Percentiles rank a stretch among this genome's conserved stretches.
Evolutionary conservation across 2,888 invertebrate genomes (phyloP).

Genomic region (Chaetoderma sp.): DNA sequence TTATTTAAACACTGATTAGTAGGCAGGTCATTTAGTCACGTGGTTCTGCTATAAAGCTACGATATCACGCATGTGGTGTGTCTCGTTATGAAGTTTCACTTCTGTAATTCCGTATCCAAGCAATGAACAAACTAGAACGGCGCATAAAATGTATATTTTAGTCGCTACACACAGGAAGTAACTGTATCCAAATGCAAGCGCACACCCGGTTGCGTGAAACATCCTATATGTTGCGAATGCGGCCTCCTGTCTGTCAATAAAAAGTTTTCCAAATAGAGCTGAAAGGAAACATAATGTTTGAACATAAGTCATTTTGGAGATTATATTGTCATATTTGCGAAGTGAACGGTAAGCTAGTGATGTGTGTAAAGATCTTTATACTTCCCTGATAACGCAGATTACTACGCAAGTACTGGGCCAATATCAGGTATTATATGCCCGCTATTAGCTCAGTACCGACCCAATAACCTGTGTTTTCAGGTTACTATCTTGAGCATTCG

Average conservation of each 20-base stretch:
- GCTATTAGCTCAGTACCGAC: no score
- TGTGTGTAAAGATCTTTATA: neutral
- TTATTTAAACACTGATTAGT: no score
- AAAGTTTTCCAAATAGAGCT: constrained; percentile 84
- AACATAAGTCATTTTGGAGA: neutral
- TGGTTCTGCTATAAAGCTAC: constrained; percentile 46
- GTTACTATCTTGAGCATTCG: no score
- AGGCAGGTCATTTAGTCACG: no score
- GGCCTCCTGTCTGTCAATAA: constrained; percentile 88
- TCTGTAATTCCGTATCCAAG: constrained; percentile 79
- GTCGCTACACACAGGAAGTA: constrained; percentile 83
- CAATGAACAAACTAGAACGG: constrained; percentile 80
- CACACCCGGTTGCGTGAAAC: constrained; percentile 92
- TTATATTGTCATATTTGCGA: neutral
- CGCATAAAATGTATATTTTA: constrained; percentile 80
- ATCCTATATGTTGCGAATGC: constrained; percentile 91
- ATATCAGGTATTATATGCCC: no score
- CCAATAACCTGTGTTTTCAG: no score
- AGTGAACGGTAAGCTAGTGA: neutral
- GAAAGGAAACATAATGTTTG: no score
- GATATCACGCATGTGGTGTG: constrained; percentile 59
- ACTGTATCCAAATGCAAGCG: constrained; percentile 85
- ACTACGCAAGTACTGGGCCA: no score
- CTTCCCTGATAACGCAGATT: no score
- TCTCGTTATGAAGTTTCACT: constrained; percentile 59